These are phyloP conservation scores for Melanotus villosus DNA, from an alignment of 2,888 invertebrate species.

Conservation along the genomic window DNA sequence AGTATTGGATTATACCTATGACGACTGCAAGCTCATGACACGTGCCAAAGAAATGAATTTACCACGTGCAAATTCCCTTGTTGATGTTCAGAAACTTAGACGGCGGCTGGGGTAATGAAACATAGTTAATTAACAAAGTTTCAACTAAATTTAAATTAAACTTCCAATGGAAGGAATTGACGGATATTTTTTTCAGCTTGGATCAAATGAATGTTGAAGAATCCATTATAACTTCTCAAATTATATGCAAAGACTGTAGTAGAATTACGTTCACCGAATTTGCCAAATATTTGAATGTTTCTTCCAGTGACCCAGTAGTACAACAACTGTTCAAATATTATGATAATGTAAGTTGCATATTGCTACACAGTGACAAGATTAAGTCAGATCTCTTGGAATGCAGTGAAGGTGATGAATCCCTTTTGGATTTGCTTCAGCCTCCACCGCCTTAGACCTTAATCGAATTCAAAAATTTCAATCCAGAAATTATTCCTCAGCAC, in stretches of 20 bases:
- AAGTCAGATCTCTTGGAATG: too few species aligned
- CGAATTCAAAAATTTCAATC: too few species aligned
- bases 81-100: slow-evolving; percentile 86
- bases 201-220: slow-evolving; percentile 73
- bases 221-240: slow-evolving; percentile 66
- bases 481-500: too few species aligned
- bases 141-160: slow-evolving; percentile 4
- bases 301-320: slow-evolving; percentile 71
- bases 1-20: slow-evolving; percentile 91
- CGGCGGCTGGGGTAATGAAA: slow-evolving; percentile 80
- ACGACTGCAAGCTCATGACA: slow-evolving; percentile 89
- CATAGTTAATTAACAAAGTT: too few species aligned
- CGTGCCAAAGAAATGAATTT: slow-evolving; percentile 88
- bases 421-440: too few species aligned
- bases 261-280: slow-evolving; percentile 72
- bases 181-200: slow-evolving; percentile 72
- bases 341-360: slow-evolving; percentile 71
- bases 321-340: slow-evolving; percentile 78
- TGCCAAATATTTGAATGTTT: slow-evolving; percentile 75
- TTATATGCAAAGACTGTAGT: slow-evolving; percentile 64
- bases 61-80: slow-evolving; percentile 80
- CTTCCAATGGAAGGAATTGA: too few species aligned
- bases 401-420: too few species aligned
- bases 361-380: too few species aligned
- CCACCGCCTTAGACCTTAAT: too few species aligned